These are phyloP conservation scores for Clupea harengus DNA, from an alignment of 2,113 vertebrate species.

Conservation along the genomic window DNA sequence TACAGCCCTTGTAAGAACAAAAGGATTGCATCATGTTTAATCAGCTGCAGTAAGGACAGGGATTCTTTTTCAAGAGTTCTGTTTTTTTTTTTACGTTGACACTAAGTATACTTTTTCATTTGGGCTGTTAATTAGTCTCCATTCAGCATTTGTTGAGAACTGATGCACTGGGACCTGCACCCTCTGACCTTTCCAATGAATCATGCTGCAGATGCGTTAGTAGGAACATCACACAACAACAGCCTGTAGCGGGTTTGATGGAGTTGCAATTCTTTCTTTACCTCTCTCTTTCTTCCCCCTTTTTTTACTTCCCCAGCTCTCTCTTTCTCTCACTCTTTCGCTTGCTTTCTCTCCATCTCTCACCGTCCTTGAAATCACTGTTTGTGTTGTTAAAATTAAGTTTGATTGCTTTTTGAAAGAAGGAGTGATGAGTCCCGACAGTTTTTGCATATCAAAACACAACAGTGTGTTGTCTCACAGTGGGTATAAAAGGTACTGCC, in stretches of 20 bases:
- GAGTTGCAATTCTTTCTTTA: slow-evolving; percentile 30
- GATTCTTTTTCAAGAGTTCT: background rate
- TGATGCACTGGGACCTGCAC: background rate
- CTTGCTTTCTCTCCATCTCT: background rate
- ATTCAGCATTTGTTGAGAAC: background rate
- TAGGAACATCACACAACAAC: slow-evolving; percentile 9
- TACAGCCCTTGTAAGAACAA: too few relatives aligned
- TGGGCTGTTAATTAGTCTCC: background rate
- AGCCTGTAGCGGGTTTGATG: slow-evolving; percentile 35
- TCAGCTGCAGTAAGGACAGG: background rate
- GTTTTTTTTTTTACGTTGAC: background rate
- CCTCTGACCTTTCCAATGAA: slow-evolving; percentile 28
- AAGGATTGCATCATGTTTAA: background rate
- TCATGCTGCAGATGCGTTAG: slow-evolving; percentile 33
- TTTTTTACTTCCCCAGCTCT: background rate
- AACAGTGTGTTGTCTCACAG: slow-evolving; percentile 3
- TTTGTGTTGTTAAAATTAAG: background rate
- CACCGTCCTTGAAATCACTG: background rate
- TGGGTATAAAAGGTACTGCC: background rate
- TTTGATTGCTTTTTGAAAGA: background rate
- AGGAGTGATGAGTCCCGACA: background rate
- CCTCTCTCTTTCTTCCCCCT: background rate
- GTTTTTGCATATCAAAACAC: slow-evolving; percentile 14
- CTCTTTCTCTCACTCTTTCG: background rate
- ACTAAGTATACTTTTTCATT: background rate